Evolutionary conservation across 2,113 vertebrate genomes (phyloP).

Genomic region (Hassar affinis): DNA sequence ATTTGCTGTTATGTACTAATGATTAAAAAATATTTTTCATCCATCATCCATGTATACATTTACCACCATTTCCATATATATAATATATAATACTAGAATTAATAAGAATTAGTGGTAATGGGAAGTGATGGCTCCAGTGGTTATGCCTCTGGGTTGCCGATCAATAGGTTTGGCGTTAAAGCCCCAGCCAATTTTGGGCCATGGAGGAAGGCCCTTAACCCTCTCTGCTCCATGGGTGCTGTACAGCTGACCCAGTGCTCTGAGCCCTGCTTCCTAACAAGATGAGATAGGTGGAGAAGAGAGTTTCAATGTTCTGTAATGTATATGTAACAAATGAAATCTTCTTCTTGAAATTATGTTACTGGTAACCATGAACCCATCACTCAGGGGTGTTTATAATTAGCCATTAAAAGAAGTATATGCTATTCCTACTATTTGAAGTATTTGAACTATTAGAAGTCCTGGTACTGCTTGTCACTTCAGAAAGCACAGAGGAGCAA

Average conservation of each 20-base stretch:
- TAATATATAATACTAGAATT: no score
- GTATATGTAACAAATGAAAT: no score
- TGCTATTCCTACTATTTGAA: not conserved
- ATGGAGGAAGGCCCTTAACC: no score
- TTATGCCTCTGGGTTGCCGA: no score
- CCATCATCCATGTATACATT: not conserved
- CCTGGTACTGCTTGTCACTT: not conserved
- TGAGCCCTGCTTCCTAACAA: no score
- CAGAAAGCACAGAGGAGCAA: not conserved
- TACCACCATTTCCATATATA: not conserved
- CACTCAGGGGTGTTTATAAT: not conserved
- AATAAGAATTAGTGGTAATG: not conserved
- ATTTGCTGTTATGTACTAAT: not conserved
- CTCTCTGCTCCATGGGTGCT: no score
- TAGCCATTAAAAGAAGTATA: not conserved
- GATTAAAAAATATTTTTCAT: not conserved
- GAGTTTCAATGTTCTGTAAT: no score
- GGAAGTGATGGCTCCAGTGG: no score
- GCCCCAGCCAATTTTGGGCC: no score
- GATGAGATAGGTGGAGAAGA: no score
- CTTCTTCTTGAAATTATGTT: not conserved
- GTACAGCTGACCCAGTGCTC: no score
- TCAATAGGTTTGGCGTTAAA: no score
- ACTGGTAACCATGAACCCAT: not conserved
- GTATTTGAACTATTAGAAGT: not conserved